Evolutionary conservation across 2,113 vertebrate species (phyloP), one percentile per base, ranked within the genome.

Genomic region (Callocephalon fimbriatum): DNA sequence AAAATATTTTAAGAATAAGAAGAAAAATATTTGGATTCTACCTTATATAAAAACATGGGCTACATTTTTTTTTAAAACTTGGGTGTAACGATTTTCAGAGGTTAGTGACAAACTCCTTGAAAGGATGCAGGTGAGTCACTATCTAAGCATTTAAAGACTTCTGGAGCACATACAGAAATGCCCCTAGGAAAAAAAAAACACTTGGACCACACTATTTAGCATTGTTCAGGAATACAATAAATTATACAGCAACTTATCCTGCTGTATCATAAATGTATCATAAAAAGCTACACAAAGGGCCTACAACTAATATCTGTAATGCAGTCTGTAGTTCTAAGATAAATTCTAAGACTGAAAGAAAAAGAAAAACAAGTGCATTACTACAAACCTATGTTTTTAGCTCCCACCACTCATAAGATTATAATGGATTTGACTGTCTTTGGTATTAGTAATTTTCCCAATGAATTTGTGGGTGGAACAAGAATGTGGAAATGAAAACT

Each of bases 401-500:
- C 35, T 97, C 90, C 77, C 86, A 89, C 86, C 97, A 88, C 90
- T 93, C 90, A 75, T 8, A 95, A 94, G 96, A 92, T 92, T 97
- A 95, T 86, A 95, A 95, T 73, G 74, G 95, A 93, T 97, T 97
- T 90, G 59, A 81, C 65, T 91, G 84, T 76, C 82, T 96, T 91
- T 70, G 47, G 45, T 97, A 94, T 95, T 95, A 97, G 77, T 75
- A 66, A 86, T 87, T 97, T 97, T 95, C 94, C 88, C 79, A 92
- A 80, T 71, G 86, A 93, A 86, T 80, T 83, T 78, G 82, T 94
- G 82, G 73, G 63, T 93, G 92, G 97, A 97, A 98, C 92, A 96
- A 94, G 97, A 96, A 90, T 93, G 95, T 97, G 96, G 93, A 74
- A 93, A 94, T 90, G 75, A 93, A 97, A 95, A 96, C 86, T 89